Evolutionary conservation across 2,113 vertebrate genomes (phyloP).

Genomic region (cat (Felis catus)): DNA sequence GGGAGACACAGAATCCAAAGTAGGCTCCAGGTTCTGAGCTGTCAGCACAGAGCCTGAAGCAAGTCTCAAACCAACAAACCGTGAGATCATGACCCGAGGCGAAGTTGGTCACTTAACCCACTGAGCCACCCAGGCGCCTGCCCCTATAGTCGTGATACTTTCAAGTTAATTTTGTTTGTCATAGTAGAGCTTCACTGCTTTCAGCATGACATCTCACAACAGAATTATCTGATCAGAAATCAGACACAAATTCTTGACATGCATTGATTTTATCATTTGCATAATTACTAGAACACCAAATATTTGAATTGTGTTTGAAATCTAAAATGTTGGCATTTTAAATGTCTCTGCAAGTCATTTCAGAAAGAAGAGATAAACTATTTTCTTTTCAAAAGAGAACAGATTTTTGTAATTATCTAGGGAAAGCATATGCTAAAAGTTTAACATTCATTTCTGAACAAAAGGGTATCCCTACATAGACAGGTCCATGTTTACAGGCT

Average conservation of each 20-base stretch:
- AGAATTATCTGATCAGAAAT: background rate
- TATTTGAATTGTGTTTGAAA: conserved; percentile 23
- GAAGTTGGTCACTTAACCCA: too few species aligned
- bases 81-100: too few species aligned
- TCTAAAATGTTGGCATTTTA: background rate
- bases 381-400: background rate
- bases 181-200: background rate
- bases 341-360: conserved; percentile 1
- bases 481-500: background rate
- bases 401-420: background rate
- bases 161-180: background rate
- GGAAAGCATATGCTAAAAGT: background rate
- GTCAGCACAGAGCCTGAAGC: too few species aligned
- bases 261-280: conserved; percentile 3
- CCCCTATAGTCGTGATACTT: conserved; percentile 1
- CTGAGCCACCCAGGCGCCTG: too few species aligned
- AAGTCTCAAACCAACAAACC: too few species aligned
- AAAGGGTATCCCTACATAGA: background rate
- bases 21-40: too few species aligned
- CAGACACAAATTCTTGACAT: background rate
- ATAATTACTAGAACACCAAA: conserved; percentile 13
- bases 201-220: background rate
- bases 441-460: background rate
- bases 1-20: too few species aligned
- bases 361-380: background rate